Base-by-base conservation (phyloP, 2,113 vertebrate species). In the Cyprinodon brontotheroides region DNA sequence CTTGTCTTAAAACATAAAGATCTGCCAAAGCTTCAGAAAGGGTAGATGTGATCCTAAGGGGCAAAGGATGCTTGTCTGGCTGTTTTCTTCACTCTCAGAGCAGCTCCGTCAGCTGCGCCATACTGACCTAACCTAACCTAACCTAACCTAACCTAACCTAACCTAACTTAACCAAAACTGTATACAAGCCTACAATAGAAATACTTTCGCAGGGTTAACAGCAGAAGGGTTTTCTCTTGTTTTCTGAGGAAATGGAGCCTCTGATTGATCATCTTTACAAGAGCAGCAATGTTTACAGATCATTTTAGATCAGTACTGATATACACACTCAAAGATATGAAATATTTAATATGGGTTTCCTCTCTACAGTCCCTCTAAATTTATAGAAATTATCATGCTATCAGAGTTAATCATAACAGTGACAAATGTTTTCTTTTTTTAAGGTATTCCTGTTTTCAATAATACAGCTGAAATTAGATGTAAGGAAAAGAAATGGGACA, bases 401-500 rank as follows among this genome's bases (percentile, higher is more conserved):
- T 14, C 48, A 53, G 41, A 41, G 41, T 9, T 20, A 6, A 14
- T 17, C 48, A 53, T 15, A 53, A 17, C 48, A 53, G 48, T 53
- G 48, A 20, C 48, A 17, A 17, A 20, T 53, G 48, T 20, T 53
- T 53, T 17, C 17, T 17, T 14, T 15, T 48, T 48, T 50, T 17
- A 50, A 10, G 36, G 62, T 8, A 76, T 41, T 37, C 12, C n/a
- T 53, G 43, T 75, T 69, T 69, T 10, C 13, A 41, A 65, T 36
- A 77, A 59, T 39, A n/a, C 14, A 70, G 59, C 48, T 65, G 39
- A 53, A 39, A 7, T 65, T 45, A 63, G 38, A 40, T 20, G 9
- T 22, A 13, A 59, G 40, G 47, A 41, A 38, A 43, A 53, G 61
- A 62, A 68, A 60, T 61, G 14, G 20, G 43, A 38, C 45, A 20